Evolutionary conservation across 64 coral and sea anemone species (phyloP).

Genomic region (Catalaphyllia jardinei): DNA sequence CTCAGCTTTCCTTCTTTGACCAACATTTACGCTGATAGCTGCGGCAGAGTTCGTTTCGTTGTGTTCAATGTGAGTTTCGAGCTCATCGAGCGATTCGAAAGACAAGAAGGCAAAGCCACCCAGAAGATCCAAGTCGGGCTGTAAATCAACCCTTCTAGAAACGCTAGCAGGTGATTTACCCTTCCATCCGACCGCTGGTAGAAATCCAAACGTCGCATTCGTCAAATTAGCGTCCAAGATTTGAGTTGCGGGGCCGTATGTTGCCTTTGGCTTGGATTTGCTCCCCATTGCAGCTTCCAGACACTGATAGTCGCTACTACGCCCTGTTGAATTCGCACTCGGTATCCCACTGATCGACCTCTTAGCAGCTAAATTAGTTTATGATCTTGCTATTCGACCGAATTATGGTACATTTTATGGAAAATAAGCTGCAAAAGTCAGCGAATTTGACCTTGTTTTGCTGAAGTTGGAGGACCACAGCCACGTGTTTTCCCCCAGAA

Average conservation of each 20-base stretch:
- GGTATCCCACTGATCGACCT: neutral
- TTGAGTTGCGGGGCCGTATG: neutral
- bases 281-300: neutral
- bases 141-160: constrained; percentile 4
- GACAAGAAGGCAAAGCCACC: constrained; percentile 91
- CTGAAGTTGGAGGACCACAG: neutral
- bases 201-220: constrained; percentile 15
- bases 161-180: constrained; percentile 29
- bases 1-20: constrained; percentile 62
- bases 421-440: constrained; percentile 39
- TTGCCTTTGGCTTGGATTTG: constrained; percentile 15
- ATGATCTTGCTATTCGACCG: neutral
- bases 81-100: constrained; percentile 66
- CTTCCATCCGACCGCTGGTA: neutral
- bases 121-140: constrained; percentile 80
- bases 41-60: constrained; percentile 68
- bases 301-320: neutral
- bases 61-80: constrained; percentile 75
- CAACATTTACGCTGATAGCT: constrained; percentile 64
- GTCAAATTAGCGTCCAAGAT: constrained; percentile 28
- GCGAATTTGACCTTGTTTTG: constrained; percentile 16
- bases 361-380: neutral
- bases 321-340: neutral
- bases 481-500: constrained; percentile 98
- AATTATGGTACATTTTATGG: neutral